Evolutionary conservation across 2,797 vertebrate species (phyloP), one percentile per base, ranked within the genome.

Genomic region (Sebastes oblongus): DNA sequence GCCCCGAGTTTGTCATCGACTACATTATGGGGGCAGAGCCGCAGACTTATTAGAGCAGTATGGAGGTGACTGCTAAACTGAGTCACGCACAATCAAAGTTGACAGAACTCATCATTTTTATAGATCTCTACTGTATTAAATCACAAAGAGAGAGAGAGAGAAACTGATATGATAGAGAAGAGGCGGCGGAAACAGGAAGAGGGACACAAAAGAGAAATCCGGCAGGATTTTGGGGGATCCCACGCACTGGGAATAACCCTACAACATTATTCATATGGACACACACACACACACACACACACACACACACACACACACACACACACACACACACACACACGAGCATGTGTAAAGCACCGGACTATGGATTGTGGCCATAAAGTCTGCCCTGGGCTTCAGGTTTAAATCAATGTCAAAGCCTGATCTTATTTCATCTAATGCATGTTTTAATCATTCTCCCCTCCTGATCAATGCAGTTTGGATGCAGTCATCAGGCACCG

Each of bases 391-490:
- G 56, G 80, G 86, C 81, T 96, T 96, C 94, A 94, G 93, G 90
- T 94, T 95, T 96, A 97, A 97, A 98, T 98, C 97, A 97, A 97
- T 97, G 95, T 95, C 95, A 93, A 92, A 92, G 96, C 94, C 91
- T 95, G 94, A 95, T 96, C 96, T 96, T 96, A 96, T 96, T 96
- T 95, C 95, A 97, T 96, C 96, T 97, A 97, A 97, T 97, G 96
- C 96, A 96, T 97, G 97, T 97, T 97, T 97, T 97, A 98, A 96
- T 96, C 96, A 96, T 96, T 96, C 91, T 89, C 94, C 94, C 92
- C 94, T 94, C 91, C 94, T 96, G 97, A 98, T 98, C 96, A 96
- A 97, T 97, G 96, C 95, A 95, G 96, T 97, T 97, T 96, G 96
- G 96, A 97, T 97, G 96, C 93, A 93, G 96, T 95, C 95, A 94